Conservation (phyloP, 2,888 invertebrate genomes). For the Camponotus fellah region DNA sequence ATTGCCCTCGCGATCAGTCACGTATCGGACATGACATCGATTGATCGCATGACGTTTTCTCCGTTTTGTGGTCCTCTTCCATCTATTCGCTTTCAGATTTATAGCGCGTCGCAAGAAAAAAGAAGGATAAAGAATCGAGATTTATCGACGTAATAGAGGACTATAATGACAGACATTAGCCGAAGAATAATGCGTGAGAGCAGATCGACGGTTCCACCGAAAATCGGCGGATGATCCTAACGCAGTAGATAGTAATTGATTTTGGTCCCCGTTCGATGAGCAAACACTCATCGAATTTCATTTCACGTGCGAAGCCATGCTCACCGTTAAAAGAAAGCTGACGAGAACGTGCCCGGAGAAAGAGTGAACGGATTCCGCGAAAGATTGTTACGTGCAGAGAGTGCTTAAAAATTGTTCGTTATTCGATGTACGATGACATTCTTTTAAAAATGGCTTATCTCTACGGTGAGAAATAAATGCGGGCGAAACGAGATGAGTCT, state of each 20-base stretch:
- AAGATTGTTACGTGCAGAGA: constrained; percentile 34
- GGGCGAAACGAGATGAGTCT: background rate
- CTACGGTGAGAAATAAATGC: constrained; percentile 21
- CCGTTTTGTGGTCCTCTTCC: constrained; percentile 42
- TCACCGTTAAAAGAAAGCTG: background rate
- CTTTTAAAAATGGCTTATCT: constrained; percentile 31
- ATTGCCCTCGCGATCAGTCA: constrained; percentile 52
- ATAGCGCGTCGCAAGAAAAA: background rate
- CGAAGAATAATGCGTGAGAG: constrained; percentile 27
- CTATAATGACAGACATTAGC: constrained; percentile 26
- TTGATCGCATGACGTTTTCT: constrained; percentile 45
- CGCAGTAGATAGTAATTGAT: constrained; percentile 51
- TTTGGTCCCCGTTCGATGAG: constrained; percentile 47
- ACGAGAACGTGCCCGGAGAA: background rate
- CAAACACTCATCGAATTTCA: constrained; percentile 69
- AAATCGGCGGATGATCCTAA: constrained; percentile 36
- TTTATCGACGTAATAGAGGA: constrained; percentile 46
- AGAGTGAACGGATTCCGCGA: constrained; percentile 12
- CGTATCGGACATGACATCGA: constrained; percentile 54
- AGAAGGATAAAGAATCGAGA: constrained; percentile 27
- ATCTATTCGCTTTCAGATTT: constrained; percentile 25
- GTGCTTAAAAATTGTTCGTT: constrained; percentile 17
- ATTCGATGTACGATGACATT: background rate
- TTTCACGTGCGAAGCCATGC: constrained; percentile 58
- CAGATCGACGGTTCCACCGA: background rate